Evolutionary conservation across 2,888 invertebrate species (phyloP).

Genomic region (Rutpela maculata): DNA sequence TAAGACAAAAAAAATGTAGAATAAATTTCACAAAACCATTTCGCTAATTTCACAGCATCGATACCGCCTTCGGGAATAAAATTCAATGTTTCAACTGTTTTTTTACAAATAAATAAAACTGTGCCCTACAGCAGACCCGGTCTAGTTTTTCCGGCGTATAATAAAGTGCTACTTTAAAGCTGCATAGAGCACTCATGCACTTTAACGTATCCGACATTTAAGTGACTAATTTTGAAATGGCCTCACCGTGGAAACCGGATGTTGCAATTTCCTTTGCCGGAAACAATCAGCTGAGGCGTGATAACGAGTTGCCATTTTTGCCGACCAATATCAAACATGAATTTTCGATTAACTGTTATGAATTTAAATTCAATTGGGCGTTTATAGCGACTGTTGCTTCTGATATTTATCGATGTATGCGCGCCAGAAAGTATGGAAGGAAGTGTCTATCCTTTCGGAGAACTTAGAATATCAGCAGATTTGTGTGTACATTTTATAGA

Average conservation of each 20-base stretch:
- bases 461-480: too few relatives aligned
- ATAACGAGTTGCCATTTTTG: slow-evolving; percentile 64
- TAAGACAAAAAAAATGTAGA: background rate
- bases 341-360: slow-evolving; percentile 60
- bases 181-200: slow-evolving; percentile 1
- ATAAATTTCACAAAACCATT: background rate
- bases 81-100: background rate
- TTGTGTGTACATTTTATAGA: too few relatives aligned
- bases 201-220: slow-evolving; percentile 29
- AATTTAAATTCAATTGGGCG: slow-evolving; percentile 15
- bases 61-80: background rate
- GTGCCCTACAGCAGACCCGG: background rate
- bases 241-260: slow-evolving; percentile 56
- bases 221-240: slow-evolving; percentile 52
- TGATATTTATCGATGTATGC: background rate
- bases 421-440: background rate
- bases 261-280: slow-evolving; percentile 66
- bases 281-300: slow-evolving; percentile 65
- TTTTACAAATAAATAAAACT: background rate
- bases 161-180: background rate
- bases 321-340: slow-evolving; percentile 60
- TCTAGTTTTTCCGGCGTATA: background rate
- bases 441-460: too few relatives aligned
- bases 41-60: background rate
- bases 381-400: background rate